These are phyloP conservation scores for Bradypodion ventrale DNA, from an alignment of 2,797 vertebrate species.

Conservation along the genomic window DNA sequence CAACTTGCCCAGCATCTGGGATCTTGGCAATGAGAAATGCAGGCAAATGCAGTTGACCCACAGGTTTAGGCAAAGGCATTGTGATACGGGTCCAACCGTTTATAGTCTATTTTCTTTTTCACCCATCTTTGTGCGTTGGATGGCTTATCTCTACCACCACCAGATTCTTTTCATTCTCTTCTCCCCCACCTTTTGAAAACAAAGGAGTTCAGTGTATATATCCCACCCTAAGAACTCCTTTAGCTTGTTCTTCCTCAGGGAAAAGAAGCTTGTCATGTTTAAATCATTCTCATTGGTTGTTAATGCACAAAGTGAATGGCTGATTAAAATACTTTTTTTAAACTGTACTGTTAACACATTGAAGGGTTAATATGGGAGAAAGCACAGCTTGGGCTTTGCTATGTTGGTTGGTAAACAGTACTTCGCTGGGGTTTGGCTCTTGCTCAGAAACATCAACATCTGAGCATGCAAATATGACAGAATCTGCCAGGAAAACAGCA, in stretches of 20 bases:
- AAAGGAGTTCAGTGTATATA: too few relatives aligned
- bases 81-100: not conserved
- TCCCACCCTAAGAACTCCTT: not conserved
- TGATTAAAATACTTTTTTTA: not conserved
- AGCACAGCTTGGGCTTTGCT: slow-evolving; percentile 16
- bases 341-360: not conserved
- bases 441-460: slow-evolving; percentile 27
- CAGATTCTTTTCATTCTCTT: not conserved
- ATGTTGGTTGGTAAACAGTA: slow-evolving; percentile 21
- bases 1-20: too few relatives aligned
- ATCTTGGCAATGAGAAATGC: not conserved
- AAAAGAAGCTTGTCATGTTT: not conserved
- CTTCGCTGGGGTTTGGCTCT: slow-evolving; percentile 11
- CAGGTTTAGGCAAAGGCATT: not conserved
- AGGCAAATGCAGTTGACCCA: not conserved
- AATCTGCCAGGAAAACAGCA: slow-evolving; percentile 30
- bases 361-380: not conserved
- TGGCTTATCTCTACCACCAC: not conserved
- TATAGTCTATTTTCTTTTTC: not conserved
- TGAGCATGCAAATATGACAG: slow-evolving; percentile 16
- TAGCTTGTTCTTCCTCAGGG: not conserved
- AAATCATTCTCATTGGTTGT: too few relatives aligned
- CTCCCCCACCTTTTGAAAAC: not conserved
- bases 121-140: not conserved
- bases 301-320: not conserved